A percentile compares a stretch with the other conserved stretches of the same genome.
Conservation (phyloP, 2,888 invertebrate genomes). For the Standfussiana lucernea region DNA sequence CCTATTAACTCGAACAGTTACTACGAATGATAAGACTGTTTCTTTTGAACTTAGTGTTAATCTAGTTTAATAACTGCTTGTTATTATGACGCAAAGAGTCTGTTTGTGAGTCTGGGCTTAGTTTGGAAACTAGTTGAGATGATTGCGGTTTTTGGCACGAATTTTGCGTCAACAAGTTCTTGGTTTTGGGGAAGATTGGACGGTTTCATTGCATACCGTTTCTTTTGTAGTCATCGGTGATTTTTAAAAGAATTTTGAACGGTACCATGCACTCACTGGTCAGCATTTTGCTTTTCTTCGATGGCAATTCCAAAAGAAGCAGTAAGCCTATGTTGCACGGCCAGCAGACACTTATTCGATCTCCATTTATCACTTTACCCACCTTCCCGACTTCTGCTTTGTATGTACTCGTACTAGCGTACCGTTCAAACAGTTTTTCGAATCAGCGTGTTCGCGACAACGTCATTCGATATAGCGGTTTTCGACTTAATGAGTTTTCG, state of each 20-base stretch:
- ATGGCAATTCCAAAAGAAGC: background rate
- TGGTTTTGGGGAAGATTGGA: background rate
- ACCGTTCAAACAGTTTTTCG: too few species aligned
- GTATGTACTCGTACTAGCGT: too few species aligned
- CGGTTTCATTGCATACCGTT: background rate
- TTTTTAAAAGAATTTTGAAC: background rate
- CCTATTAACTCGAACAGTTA: conserved; percentile 41
- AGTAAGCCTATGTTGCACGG: background rate
- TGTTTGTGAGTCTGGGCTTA: conserved; percentile 11
- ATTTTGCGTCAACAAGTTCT: background rate
- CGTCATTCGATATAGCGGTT: too few species aligned
- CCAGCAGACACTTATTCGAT: background rate
- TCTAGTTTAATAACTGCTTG: conserved; percentile 27
- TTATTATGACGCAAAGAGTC: conserved; percentile 15
- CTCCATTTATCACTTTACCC: too few species aligned
- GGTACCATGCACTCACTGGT: background rate
- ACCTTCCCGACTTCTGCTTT: too few species aligned
- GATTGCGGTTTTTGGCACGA: background rate
- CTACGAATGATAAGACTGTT: conserved; percentile 36
- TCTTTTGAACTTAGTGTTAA: conserved; percentile 40
- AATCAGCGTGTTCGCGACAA: too few species aligned
- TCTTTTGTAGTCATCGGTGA: background rate
- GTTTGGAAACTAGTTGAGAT: background rate
- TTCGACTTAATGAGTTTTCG: too few species aligned
- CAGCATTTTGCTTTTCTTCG: background rate